Evolutionary conservation across 2,888 invertebrate genomes (phyloP).

Genomic region (Parnassius smintheus): DNA sequence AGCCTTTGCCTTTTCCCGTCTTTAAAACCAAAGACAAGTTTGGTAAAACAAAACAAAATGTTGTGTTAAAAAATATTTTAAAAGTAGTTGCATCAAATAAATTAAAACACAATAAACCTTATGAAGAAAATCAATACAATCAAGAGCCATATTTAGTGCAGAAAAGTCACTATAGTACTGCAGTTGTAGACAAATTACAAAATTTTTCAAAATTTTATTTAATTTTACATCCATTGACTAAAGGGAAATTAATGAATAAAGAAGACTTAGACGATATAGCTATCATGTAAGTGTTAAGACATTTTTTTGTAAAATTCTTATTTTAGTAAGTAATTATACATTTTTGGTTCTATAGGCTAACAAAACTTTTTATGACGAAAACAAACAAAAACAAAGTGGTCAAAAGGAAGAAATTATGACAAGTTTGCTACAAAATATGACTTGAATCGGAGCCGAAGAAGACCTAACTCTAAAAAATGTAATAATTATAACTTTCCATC

Average conservation of each 20-base stretch:
- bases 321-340: not conserved
- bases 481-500: constrained; percentile 5
- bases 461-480: constrained; percentile 12
- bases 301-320: not conserved
- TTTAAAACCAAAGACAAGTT: constrained; percentile 5
- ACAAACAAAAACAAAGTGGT: not conserved
- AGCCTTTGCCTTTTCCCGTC: not conserved
- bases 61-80: constrained; percentile 2
- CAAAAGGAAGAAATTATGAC: constrained; percentile 4
- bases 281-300: constrained; percentile 5
- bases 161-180: not conserved
- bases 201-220: constrained; percentile 22
- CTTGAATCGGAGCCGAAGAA: constrained; percentile 6
- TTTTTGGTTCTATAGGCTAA: constrained; percentile 2
- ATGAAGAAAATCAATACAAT: too few relatives aligned
- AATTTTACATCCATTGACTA: constrained; percentile 6
- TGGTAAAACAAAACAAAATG: constrained; percentile 1
- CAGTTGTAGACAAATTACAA: constrained; percentile 9
- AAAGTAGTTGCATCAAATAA: constrained; percentile 1
- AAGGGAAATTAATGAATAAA: not conserved
- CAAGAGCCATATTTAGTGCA: too few relatives aligned
- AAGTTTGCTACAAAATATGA: constrained; percentile 8
- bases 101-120: constrained; percentile 1
- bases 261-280: constrained; percentile 7
- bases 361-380: constrained; percentile 7